Evolutionary conservation across 2,113 vertebrate species (phyloP), one percentile per base, ranked within the genome.

Genomic region (Bufo bufo): DNA sequence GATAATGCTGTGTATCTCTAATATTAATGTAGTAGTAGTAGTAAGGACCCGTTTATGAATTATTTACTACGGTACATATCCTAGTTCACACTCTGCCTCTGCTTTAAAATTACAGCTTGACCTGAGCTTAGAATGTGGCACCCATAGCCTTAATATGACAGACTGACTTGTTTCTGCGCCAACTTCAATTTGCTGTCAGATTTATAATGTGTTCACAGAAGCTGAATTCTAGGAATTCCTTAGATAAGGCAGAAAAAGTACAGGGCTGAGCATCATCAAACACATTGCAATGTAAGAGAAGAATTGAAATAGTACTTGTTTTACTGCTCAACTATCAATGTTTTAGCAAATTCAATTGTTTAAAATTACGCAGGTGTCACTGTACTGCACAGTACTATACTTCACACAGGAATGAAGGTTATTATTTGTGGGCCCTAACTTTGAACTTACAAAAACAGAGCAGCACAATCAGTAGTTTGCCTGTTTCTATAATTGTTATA

Each of bases 151-250:
- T 52, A 10, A n/a, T 80, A 80, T 69, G 47, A 69, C 33, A 54
- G 75, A 20, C 12, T 4, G 77, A n/a, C 83, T 80, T 81, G 19
- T 87, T 11, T 65, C 17, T 85, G 56, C 66, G 85, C 56, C 85
- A 81, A 20, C 49, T 71, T 16, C 23, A 45, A 80, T 87, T 71
- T 69, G 63, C 50, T 19, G 45, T 86, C 74, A 66, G 75, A 86
- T 78, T 86, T 63, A 85, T 72, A 78, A 71, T 78, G 50, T 80
- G 61, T 87, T 80, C 85, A 79, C 75, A 65, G 47, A 63, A 87
- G 77, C 85, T n/a, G 63, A 77, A 87, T 87, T 87, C 85, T 78
- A 65, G 50, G 61, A 43, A 87, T 87, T 69, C 59, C 77, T 80
- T 13, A 80, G 77, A 87, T 87, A 87, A 20, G 4, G 47, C 50